phyloP scores from a whole-genome alignment of 2,797 vertebrate species.

The Falco biarmicus region DNA sequence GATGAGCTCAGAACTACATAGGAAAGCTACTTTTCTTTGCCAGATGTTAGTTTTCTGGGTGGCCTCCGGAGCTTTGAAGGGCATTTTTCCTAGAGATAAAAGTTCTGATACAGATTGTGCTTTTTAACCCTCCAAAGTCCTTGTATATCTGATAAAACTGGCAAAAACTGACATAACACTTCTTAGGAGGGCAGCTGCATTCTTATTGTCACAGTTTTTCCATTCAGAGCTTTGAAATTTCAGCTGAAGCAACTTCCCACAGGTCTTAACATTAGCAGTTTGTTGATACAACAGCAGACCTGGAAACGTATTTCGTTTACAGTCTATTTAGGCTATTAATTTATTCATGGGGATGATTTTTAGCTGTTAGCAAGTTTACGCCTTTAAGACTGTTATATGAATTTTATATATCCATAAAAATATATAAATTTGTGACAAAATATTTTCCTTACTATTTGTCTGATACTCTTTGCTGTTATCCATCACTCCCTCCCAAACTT shows the following conservation, averaged over 20 bases:
- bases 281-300: neutral
- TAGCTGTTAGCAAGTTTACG: slow-evolving; percentile 13
- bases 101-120: neutral
- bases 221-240: neutral
- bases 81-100: neutral
- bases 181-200: neutral
- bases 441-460: neutral
- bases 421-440: slow-evolving; percentile 11
- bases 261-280: neutral
- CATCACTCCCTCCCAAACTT: neutral
- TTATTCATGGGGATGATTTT: slow-evolving; percentile 25
- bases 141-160: neutral
- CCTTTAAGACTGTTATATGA: neutral
- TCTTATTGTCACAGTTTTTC: neutral
- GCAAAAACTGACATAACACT: neutral
- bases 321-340: slow-evolving; percentile 8
- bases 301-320: neutral
- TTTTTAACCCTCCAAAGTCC: neutral
- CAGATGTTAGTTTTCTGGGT: slow-evolving; percentile 3
- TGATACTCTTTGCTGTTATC: slow-evolving; percentile 7
- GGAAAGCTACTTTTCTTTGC: neutral
- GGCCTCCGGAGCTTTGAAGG: neutral
- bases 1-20: neutral
- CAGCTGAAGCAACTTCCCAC: neutral
- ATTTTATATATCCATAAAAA: neutral